These are phyloP conservation scores for Bellardia pandia DNA, from an alignment of 2,888 invertebrate genomes.

Conservation along the genomic window DNA sequence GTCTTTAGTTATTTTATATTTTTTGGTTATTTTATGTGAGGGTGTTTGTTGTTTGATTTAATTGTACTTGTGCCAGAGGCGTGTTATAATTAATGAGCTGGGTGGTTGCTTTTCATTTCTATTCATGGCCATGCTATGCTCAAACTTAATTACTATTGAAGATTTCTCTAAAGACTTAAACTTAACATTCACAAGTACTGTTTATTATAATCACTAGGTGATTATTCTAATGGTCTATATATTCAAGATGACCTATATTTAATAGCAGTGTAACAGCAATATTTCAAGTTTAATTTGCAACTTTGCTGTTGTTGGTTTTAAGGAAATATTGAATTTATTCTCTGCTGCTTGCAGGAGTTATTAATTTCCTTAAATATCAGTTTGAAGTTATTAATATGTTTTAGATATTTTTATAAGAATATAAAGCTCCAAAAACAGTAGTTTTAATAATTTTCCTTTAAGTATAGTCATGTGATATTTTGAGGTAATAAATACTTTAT, in stretches of 20 bases:
- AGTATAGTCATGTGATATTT: too few relatives aligned
- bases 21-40: slow-evolving; percentile 8
- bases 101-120: slow-evolving; percentile 25
- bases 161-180: slow-evolving; percentile 33
- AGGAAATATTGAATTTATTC: background rate
- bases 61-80: slow-evolving; percentile 57
- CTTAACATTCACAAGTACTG: background rate
- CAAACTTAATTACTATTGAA: slow-evolving; percentile 58
- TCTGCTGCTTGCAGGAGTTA: background rate
- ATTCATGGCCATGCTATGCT: slow-evolving; percentile 38
- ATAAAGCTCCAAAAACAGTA: too few relatives aligned
- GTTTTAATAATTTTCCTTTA: too few relatives aligned
- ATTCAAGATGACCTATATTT: background rate
- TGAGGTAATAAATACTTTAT: too few relatives aligned
- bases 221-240: slow-evolving; percentile 8
- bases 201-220: slow-evolving; percentile 10
- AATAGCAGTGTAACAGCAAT: background rate
- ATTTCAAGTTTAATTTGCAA: background rate
- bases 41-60: slow-evolving; percentile 36
- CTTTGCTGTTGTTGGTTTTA: background rate
- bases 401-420: background rate
- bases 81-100: slow-evolving; percentile 63
- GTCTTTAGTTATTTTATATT: background rate
- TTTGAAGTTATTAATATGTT: background rate
- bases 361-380: slow-evolving; percentile 1